These are phyloP conservation scores for Fistularia commersonii DNA, from an alignment of 2,797 vertebrate species.

Conservation along the genomic window DNA sequence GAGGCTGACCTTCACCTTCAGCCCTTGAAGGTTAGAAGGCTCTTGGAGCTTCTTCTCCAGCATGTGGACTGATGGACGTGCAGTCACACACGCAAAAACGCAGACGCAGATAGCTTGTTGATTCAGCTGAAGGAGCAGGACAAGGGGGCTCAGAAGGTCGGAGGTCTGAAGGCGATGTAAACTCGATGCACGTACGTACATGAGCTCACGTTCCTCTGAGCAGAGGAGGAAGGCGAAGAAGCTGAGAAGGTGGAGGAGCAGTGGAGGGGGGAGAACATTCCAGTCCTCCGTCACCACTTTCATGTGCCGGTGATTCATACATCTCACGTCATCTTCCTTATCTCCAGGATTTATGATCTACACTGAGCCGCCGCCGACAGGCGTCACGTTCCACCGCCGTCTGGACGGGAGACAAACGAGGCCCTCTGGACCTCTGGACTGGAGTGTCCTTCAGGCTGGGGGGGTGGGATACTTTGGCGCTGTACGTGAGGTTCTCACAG, in stretches of 20 bases:
- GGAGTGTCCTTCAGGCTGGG: too few relatives aligned
- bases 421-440: too few relatives aligned
- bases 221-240: background rate
- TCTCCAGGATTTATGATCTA: constrained; percentile 12
- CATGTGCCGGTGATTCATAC: constrained; percentile 20
- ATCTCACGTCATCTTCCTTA: constrained; percentile 9
- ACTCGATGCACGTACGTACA: background rate
- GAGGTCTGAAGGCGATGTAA: constrained; percentile 16
- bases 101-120: constrained; percentile 36
- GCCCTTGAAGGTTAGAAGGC: constrained; percentile 29
- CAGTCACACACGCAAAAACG: constrained; percentile 10
- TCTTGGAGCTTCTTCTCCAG: constrained; percentile 8
- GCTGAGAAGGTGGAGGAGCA: background rate
- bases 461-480: too few relatives aligned
- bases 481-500: too few relatives aligned
- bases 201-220: constrained; percentile 3
- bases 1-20: background rate
- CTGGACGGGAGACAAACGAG: too few relatives aligned
- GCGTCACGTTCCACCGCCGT: too few relatives aligned
- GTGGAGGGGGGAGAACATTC: constrained; percentile 12
- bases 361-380: constrained; percentile 14
- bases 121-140: constrained; percentile 57
- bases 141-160: constrained; percentile 32
- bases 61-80: constrained; percentile 34
- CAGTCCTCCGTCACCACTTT: constrained; percentile 13